Conservation (phyloP, 1,140 invertebrate species). For the Solen grandis region DNA sequence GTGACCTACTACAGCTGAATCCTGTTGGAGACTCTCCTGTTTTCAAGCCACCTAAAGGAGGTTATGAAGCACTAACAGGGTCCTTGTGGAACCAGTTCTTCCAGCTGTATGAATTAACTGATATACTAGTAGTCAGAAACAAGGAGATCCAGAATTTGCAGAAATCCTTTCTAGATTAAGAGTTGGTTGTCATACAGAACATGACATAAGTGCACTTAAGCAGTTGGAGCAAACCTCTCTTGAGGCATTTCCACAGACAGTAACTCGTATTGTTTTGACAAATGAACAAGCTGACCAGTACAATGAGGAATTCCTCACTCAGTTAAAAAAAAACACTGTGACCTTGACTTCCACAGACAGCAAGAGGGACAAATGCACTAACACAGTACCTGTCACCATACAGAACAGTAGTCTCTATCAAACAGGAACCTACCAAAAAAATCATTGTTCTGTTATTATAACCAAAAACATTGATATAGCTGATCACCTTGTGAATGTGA, state of each 20-base stretch:
- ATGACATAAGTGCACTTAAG: background rate
- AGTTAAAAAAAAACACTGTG: background rate
- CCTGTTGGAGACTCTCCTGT: too few species aligned
- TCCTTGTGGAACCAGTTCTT: too few species aligned
- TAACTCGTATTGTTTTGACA: background rate
- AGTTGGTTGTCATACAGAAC: too few species aligned
- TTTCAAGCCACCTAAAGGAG: too few species aligned
- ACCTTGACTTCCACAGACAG: background rate
- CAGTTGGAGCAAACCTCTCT: background rate
- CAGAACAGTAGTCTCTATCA: too few species aligned
- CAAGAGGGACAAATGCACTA: conserved; percentile 6
- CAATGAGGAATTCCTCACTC: background rate
- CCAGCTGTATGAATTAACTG: too few species aligned
- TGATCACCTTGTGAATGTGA: conserved; percentile 15
- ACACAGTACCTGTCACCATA: too few species aligned
- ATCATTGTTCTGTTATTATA: background rate
- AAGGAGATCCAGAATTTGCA: too few species aligned
- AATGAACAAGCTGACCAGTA: background rate
- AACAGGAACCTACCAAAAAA: conserved; percentile 1
- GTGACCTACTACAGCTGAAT: too few species aligned
- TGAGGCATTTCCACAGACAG: background rate
- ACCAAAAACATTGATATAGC: conserved; percentile 36
- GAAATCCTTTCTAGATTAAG: too few species aligned
- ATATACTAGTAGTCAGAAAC: too few species aligned
- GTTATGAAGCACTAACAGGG: too few species aligned